Evolutionary conservation across 2,113 vertebrate species (phyloP), one percentile per base, ranked within the genome.

Genomic region (Otus sunia): DNA sequence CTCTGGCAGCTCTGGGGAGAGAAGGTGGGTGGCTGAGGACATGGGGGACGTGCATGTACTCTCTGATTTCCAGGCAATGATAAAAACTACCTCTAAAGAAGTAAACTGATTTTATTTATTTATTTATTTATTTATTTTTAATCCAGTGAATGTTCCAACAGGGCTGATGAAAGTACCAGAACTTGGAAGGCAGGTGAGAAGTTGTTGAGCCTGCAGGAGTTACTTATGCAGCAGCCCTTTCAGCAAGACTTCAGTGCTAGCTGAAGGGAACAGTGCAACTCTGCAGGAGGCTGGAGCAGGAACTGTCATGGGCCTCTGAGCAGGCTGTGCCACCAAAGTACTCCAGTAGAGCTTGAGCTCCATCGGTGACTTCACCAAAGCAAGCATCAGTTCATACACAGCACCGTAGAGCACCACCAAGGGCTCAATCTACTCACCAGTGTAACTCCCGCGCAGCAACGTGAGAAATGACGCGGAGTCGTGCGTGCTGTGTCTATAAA

Each of bases 31-130:
- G 26, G 32, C 52, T 32, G 60, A 19, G 36, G 43, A 26, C 3
- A 0, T 0, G 8, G 3, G 37, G 37, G 25, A 30, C 1, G 8
- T 9, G 21, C 2, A 22, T n/a, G n/a, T 20, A 4, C 2, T n/a
- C n/a, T 5, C 5, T 6, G 26, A 18, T 37, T 45, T 36, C 36
- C 26, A 10, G 12, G 52, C 32, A 23, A 15, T 10, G 52, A 22
- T n/a, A 47, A 53, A 45, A 60, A 39, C 10, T 5, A 41, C 20
- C 29, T 55, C 49, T 27, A 13, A 60, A 39, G 63, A 5, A 10
- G 20, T 43, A 21, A 43, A 41, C 16, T 20, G 30, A 15, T 64
- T 29, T 21, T 37, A n/a, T n/a, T n/a, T 43, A 9, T 29, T 58
- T 58, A 16, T 67, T 34, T 59, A n/a, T n/a, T n/a, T 43, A 9